A percentile compares a stretch with the other conserved stretches of the same genome.
Evolutionary conservation across 2,113 vertebrate species (phyloP).

Genomic region (Manacus vitellinus): DNA sequence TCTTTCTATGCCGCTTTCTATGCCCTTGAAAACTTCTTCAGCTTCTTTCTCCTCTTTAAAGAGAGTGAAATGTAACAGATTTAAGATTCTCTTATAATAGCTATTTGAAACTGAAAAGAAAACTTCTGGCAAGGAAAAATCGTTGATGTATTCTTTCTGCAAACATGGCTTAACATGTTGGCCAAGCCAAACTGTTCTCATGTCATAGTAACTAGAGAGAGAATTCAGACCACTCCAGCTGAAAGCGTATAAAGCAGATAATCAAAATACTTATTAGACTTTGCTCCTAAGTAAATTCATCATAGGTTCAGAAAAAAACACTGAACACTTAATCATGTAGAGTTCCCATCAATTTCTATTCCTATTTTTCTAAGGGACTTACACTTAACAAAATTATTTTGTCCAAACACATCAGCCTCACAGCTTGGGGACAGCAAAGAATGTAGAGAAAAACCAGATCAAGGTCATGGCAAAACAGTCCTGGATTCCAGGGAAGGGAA

Average conservation of each 20-base stretch:
- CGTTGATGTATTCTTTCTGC: background rate
- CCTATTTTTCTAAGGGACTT: background rate
- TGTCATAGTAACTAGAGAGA: background rate
- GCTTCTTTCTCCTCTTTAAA: background rate
- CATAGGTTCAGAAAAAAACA: background rate
- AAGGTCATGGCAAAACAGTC: constrained; percentile 6
- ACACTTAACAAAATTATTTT: constrained; percentile 24
- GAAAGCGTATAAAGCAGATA: constrained; percentile 13
- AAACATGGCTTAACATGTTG: background rate
- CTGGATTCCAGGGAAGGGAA: background rate
- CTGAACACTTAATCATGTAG: background rate
- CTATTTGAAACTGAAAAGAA: background rate
- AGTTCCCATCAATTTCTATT: background rate
- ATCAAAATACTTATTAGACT: background rate
- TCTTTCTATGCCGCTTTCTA: background rate
- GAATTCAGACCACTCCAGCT: background rate
- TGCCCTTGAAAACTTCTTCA: background rate
- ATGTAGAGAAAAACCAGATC: constrained; percentile 7
- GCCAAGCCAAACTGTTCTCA: background rate
- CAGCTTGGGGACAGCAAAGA: background rate
- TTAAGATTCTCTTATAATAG: background rate
- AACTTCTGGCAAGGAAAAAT: background rate
- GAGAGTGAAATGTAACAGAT: background rate
- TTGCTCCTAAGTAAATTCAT: constrained; percentile 9
- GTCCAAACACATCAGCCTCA: background rate